These are phyloP conservation scores for Dryobota labecula DNA, from an alignment of 2,888 invertebrate genomes.

Conservation along the genomic window DNA sequence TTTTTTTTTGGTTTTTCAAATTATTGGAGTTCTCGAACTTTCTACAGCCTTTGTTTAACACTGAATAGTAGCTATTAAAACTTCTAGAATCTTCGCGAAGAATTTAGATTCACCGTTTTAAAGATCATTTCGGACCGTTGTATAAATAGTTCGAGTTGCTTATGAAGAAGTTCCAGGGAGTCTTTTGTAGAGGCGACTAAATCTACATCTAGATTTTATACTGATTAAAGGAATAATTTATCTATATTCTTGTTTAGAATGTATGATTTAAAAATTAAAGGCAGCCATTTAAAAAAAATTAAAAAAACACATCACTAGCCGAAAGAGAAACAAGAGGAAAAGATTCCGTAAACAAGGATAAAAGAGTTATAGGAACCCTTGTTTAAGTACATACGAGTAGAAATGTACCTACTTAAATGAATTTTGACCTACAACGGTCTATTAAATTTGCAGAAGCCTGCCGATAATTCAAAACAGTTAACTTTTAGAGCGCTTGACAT, in stretches of 20 bases:
- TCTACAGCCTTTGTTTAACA: slow-evolving; percentile 43
- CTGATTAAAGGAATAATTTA: neutral
- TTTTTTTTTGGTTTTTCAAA: too few relatives aligned
- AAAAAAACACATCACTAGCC: neutral
- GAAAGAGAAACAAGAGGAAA: neutral
- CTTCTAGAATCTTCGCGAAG: slow-evolving; percentile 49
- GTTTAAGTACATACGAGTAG: neutral
- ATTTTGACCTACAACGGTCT: neutral
- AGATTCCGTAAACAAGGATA: neutral
- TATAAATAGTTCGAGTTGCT: slow-evolving; percentile 24
- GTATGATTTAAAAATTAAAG: neutral
- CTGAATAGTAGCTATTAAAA: slow-evolving; percentile 60
- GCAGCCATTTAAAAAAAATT: neutral
- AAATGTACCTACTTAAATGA: neutral
- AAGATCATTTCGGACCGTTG: slow-evolving; percentile 33
- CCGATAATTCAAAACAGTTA: slow-evolving; percentile 35
- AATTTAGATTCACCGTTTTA: slow-evolving; percentile 39
- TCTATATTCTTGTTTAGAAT: neutral
- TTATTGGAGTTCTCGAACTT: slow-evolving; percentile 35
- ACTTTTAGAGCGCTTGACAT: slow-evolving; percentile 56
- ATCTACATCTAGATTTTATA: neutral
- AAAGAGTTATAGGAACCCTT: neutral
- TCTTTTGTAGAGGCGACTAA: neutral
- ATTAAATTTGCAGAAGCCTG: slow-evolving; percentile 3
- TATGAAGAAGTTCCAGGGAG: slow-evolving; percentile 4